phyloP scores from a whole-genome alignment of 2,888 invertebrate species.

The Synergus japonicus region DNA sequence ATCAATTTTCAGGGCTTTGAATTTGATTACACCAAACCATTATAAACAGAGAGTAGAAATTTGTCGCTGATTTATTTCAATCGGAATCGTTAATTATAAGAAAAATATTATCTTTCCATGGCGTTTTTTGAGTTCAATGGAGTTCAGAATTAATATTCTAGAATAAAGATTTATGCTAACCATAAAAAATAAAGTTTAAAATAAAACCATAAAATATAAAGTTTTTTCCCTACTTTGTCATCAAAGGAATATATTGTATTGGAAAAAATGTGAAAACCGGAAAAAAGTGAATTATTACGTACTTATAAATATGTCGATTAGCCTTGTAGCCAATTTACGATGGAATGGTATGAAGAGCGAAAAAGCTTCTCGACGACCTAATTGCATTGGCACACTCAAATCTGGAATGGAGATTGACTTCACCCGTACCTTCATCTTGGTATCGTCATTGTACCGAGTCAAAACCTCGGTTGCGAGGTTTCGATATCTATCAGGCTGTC shows the following conservation, averaged over 20 bases:
- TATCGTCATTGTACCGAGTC: slow-evolving; percentile 80
- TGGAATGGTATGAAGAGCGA: slow-evolving; percentile 87
- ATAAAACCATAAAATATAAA: too few relatives aligned
- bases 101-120: too few relatives aligned
- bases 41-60: slow-evolving; percentile 11
- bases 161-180: background rate
- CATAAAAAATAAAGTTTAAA: background rate
- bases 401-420: slow-evolving; percentile 83
- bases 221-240: too few relatives aligned
- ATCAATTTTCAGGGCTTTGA: background rate
- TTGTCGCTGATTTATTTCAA: background rate
- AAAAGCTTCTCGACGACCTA: slow-evolving; percentile 84
- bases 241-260: background rate
- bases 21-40: background rate
- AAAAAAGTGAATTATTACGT: slow-evolving; percentile 31
- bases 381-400: slow-evolving; percentile 81
- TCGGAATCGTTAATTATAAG: background rate
- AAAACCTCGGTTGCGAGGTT: slow-evolving; percentile 80
- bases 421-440: slow-evolving; percentile 78
- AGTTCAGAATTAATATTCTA: too few relatives aligned
- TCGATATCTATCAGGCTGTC: slow-evolving; percentile 79
- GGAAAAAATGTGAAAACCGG: background rate
- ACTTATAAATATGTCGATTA: slow-evolving; percentile 86
- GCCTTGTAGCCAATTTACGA: slow-evolving; percentile 83
- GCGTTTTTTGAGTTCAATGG: too few relatives aligned